Evolutionary conservation across 2,888 invertebrate species (phyloP), one percentile per base, ranked within the genome.

Genomic region (Rhagophthalmus giganteus): DNA sequence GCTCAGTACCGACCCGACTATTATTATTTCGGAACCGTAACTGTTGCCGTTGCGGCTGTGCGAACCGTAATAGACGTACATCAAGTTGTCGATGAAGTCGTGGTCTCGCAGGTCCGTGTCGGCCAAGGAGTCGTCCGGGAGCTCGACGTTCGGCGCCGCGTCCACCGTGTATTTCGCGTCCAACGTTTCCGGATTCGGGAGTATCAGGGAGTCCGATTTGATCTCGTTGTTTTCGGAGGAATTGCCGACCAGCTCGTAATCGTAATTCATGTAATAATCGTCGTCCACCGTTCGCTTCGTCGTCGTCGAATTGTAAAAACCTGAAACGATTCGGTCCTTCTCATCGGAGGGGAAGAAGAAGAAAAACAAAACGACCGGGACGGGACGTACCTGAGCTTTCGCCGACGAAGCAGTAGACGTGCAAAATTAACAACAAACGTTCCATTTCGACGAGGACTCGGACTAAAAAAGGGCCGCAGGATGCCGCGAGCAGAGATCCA

Each of bases 41-140:
- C 78, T 80, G 73, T 70, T 80, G 69, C 57, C 76, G 72, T 61
- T 78, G 65, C 59, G 77, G 66, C 57, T 77, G 71, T 68, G 80
- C 67, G 73, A 81, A 68, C 77, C 82, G 76, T 85, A 86, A 61
- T 87, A 86, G 26, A 86, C 78, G 65, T 86, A 87, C 68, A 86
- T 85, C 33, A 87, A 81, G 64, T 85, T 86, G 64, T 87, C 86
- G 39, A 87, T 87, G 27, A 84, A 81, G 61, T 86, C 85, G 62
- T 85, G 85, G 57, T 85, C 85, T 58, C 81, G 81, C 2, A 86
- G 73, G 67, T 86, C 85, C 0, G 80, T 79, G 61, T 85, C 84
- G 0, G 84, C 83, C 26, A 85, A 66, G 0, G 83, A 82, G 63
- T 83, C 82, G 51, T 83, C 84, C 0, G 84, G 83, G 2, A 84